Conservation (phyloP, 2,113 vertebrate genomes). For the Macrotis lagotis region DNA sequence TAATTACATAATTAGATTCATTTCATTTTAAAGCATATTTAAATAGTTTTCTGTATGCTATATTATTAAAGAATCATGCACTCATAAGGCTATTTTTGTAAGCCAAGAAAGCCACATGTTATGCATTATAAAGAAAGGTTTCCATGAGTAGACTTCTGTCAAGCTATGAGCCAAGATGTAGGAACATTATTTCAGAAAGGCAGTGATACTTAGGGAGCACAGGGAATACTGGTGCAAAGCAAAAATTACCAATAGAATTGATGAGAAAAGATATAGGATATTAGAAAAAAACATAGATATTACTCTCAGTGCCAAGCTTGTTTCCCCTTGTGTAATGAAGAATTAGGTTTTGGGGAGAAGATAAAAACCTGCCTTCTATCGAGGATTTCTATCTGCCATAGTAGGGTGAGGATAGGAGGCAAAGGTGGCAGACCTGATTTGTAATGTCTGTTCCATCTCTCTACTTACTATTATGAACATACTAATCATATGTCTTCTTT, state of each 20-base stretch:
- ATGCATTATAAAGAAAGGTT: constrained; percentile 53
- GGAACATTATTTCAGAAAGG: constrained; percentile 38
- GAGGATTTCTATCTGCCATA: neutral
- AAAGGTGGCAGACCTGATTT: neutral
- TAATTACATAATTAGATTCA: constrained; percentile 69
- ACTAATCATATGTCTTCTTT: neutral
- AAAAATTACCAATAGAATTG: constrained; percentile 42
- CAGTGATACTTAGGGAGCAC: constrained; percentile 50
- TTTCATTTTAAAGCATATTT: constrained; percentile 61
- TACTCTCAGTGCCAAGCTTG: constrained; percentile 40
- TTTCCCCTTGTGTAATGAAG: constrained; percentile 35
- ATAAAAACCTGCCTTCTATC: neutral
- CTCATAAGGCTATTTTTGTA: constrained; percentile 55
- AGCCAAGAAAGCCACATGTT: constrained; percentile 60
- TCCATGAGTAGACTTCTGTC: constrained; percentile 33
- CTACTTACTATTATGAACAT: neutral
- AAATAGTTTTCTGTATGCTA: constrained; percentile 51
- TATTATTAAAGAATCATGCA: constrained; percentile 64
- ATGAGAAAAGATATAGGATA: constrained; percentile 48
- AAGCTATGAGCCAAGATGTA: constrained; percentile 37
- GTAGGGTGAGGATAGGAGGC: neutral
- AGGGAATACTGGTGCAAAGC: constrained; percentile 56
- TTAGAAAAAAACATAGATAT: constrained; percentile 40
- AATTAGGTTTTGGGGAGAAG: constrained; percentile 29
- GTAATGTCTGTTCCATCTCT: neutral